Base-by-base conservation (phyloP, 2,113 vertebrate species). In the Oncorhynchus mykiss region DNA sequence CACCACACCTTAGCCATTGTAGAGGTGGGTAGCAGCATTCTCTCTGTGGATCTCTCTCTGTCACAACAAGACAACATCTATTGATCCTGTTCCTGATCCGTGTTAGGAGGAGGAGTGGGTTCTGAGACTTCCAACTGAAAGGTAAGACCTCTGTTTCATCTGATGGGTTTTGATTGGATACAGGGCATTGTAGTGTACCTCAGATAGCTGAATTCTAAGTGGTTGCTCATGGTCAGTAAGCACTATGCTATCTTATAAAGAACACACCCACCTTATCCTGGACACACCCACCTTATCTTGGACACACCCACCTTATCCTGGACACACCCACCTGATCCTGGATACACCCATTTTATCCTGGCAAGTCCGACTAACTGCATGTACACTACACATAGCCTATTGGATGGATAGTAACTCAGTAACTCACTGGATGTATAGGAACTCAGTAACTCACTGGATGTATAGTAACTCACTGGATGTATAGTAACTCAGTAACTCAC, bases 91-190 rank as follows among this genome's bases (percentile, higher is more conserved):
- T 18, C 18, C 18, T 16, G 11, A 57, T 57, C 51, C 16, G 51
- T 13, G 51, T 57, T 18, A 6, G 31, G 5, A 57, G 11, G 18
- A 57, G 51, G 51, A 57, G 13, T 18, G 16, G 51, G 18, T 57
- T 1, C 18, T 13, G 18, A 18, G 4, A 57, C 51, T 0, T 57
- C 51, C 66, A 78, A 18, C 31, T 2, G 2, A 24, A 74, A 85
- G 87, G 90, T 89, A 85, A 82, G 85, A 4, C 29, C 5, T n/a
- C 7, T 39, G 66, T 67, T 57, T 57, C 18, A 57, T 57, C 5
- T 18, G 34, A 57, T 57, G 16, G 12, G 18, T 18, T 57, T 57
- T 18, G 18, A 11, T 16, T 57, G 51, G 18, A 57, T 57, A 18
- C 11, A 18, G 51, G 51, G 3, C 16, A 57, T 18, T 57, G 12